phyloP scores from a whole-genome alignment of 2,797 vertebrate genomes.

The Muraenolepis orangiensis region DNA sequence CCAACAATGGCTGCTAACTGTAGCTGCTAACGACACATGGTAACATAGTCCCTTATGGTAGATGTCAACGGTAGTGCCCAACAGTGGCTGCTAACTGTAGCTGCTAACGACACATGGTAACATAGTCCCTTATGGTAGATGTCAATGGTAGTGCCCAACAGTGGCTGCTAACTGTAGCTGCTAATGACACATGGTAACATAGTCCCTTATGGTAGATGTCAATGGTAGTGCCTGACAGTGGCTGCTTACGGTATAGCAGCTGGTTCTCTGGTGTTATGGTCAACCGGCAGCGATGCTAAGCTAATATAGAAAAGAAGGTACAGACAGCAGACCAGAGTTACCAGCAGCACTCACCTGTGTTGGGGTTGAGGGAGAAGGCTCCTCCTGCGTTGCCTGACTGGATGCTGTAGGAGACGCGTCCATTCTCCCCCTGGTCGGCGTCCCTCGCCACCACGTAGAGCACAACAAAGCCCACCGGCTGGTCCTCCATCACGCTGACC shows the following conservation, averaged over 20 bases:
- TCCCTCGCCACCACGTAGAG: conserved; percentile 88
- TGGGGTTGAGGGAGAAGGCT: conserved; percentile 83
- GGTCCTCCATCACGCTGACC: conserved; percentile 87
- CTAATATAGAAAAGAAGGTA: neutral
- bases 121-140: no score
- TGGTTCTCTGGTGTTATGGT: neutral
- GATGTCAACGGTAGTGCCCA: no score
- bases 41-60: no score
- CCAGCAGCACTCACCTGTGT: conserved; percentile 80
- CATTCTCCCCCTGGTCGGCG: conserved; percentile 87
- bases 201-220: no score
- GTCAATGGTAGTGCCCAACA: no score
- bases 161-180: no score
- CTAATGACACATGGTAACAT: no score
- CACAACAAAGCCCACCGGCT: conserved; percentile 77
- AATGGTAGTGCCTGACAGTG: no score
- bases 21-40: no score
- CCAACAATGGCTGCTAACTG: neutral
- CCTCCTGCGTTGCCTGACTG: conserved; percentile 80
- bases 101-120: no score
- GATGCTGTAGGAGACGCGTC: conserved; percentile 85
- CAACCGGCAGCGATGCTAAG: neutral
- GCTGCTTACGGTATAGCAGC: no score
- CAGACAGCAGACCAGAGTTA: neutral
- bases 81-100: neutral